phyloP scores from a whole-genome alignment of 2,888 invertebrate species.

The Drosophila borborema region DNA sequence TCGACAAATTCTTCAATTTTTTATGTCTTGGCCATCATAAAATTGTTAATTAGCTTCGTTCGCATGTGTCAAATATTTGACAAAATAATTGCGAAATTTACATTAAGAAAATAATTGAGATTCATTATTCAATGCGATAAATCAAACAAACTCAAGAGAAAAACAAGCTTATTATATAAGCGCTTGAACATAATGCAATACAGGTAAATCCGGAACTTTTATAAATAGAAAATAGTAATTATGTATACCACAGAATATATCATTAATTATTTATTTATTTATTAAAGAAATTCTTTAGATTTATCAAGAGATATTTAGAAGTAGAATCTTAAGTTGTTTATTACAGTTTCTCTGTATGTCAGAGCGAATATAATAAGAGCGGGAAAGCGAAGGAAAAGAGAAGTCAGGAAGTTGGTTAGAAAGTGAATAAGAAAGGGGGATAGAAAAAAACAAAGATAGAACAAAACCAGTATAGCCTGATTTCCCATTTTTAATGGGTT shows the following conservation, averaged over 20 bases:
- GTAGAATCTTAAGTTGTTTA: too few species aligned
- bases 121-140: conserved; percentile 12
- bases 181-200: background rate
- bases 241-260: background rate
- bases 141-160: background rate
- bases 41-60: conserved; percentile 35
- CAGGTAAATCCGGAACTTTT: background rate
- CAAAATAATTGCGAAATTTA: conserved; percentile 33
- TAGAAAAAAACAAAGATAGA: too few species aligned
- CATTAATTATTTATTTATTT: background rate
- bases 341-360: background rate
- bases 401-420: too few species aligned
- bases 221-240: background rate
- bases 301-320: background rate
- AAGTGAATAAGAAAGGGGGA: too few species aligned
- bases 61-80: conserved; percentile 23
- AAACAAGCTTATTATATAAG: conserved; percentile 3
- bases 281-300: too few species aligned
- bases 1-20: conserved; percentile 25
- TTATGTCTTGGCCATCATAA: conserved; percentile 22
- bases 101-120: conserved; percentile 10
- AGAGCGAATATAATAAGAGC: too few species aligned
- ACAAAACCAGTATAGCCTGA: too few species aligned
- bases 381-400: too few species aligned
- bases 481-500: too few species aligned